phyloP scores from a whole-genome alignment of 2,113 vertebrate species.

The Equus przewalskii region DNA sequence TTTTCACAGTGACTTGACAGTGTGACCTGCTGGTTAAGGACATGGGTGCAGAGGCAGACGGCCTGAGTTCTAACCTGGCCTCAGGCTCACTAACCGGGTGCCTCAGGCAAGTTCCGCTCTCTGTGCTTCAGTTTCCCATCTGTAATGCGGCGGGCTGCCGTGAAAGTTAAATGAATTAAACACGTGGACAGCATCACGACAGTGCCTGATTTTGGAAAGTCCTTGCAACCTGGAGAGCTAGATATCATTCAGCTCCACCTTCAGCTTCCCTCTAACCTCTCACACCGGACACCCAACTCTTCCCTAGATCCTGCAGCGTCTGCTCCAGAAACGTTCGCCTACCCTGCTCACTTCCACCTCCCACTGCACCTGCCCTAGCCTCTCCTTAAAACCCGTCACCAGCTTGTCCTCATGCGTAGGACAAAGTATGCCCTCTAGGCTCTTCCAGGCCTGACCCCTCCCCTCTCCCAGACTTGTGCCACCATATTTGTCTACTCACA shows the following conservation, averaged over 20 bases:
- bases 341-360: not conserved
- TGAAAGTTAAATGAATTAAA: not conserved
- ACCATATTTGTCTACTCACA: rapidly evolving
- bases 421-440: not conserved
- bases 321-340: not conserved
- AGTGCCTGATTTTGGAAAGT: not conserved
- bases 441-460: not conserved
- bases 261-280: not conserved
- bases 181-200: not conserved
- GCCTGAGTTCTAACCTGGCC: not conserved
- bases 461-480: not conserved
- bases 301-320: not conserved
- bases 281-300: not conserved
- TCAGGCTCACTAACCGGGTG: not conserved
- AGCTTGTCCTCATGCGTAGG: rapidly evolving
- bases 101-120: not conserved
- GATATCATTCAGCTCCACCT: not conserved
- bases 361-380: not conserved
- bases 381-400: not conserved
- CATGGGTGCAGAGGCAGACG: rapidly evolving
- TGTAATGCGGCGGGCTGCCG: not conserved
- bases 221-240: not conserved
- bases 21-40: not conserved
- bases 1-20: not conserved
- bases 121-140: not conserved